phyloP scores from a whole-genome alignment of 1,140 invertebrate species.

The Trichoplusia ni region DNA sequence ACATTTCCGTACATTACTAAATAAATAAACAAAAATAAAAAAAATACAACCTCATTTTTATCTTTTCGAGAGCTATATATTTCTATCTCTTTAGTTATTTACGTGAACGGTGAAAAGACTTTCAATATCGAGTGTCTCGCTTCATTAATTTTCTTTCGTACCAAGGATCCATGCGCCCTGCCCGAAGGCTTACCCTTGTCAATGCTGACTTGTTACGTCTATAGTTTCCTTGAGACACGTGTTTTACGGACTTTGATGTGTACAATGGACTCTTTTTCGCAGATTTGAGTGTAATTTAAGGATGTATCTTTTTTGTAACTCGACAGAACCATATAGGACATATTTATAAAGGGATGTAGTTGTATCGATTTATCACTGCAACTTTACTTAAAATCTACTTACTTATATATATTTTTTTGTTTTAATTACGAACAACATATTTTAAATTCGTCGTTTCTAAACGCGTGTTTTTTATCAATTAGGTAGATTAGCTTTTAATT shows the following conservation, averaged over 20 bases:
- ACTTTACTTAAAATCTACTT: too few relatives aligned
- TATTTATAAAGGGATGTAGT: too few relatives aligned
- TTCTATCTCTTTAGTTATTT: background rate
- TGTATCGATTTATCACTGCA: too few relatives aligned
- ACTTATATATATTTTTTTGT: too few relatives aligned
- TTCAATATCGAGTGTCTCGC: constrained; percentile 15
- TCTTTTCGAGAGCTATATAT: background rate
- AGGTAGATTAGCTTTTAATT: too few relatives aligned
- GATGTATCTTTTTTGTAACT: background rate
- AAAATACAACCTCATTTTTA: too few relatives aligned
- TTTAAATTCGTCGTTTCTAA: too few relatives aligned
- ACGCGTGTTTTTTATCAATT: too few relatives aligned
- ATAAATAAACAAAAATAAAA: too few relatives aligned
- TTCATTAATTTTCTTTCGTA: constrained; percentile 18
- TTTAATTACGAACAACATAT: too few relatives aligned
- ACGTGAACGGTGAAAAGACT: background rate
- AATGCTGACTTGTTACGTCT: constrained; percentile 18
- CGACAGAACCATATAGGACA: too few relatives aligned
- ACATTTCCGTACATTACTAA: too few relatives aligned
- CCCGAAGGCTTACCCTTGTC: constrained; percentile 16
- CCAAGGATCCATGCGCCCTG: background rate
- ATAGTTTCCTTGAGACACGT: background rate
- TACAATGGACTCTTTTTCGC: background rate
- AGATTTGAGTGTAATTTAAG: background rate
- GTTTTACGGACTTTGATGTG: background rate